A percentile compares a stretch with the other conserved stretches of the same genome.
phyloP scores from a whole-genome alignment of 92 coral and sea anemone genomes.

The Chrysogorgia sp. region DNA sequence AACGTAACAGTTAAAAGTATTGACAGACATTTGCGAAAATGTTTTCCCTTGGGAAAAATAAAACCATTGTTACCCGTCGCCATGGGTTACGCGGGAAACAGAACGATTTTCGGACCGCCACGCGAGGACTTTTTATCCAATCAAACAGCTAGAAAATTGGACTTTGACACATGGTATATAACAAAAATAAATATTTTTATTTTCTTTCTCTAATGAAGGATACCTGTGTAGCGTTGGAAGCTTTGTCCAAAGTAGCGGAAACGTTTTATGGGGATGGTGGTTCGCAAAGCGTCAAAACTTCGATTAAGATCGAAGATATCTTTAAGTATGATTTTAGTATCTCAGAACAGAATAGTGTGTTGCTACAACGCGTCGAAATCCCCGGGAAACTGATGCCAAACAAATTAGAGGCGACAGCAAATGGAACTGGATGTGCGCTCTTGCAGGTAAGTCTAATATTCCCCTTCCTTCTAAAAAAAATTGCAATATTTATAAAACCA shows the following conservation, averaged over 20 bases:
- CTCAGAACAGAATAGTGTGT: conserved; percentile 7
- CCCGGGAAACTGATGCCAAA: conserved; percentile 20
- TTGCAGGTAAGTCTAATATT: conserved; percentile 40
- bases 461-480: too few species aligned
- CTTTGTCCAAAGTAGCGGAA: conserved; percentile 37
- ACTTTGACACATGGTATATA: too few species aligned
- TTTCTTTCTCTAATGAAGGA: conserved; percentile 41
- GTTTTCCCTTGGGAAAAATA: too few species aligned
- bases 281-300: not conserved
- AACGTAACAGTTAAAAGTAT: too few species aligned
- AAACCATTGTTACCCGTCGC: too few species aligned
- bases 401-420: conserved; percentile 8
- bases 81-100: too few species aligned
- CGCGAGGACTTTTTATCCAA: too few species aligned
- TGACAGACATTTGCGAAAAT: too few species aligned
- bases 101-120: too few species aligned
- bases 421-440: conserved; percentile 41
- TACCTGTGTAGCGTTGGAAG: conserved; percentile 47
- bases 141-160: too few species aligned
- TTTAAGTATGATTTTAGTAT: conserved; percentile 24
- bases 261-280: not conserved
- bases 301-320: conserved; percentile 5
- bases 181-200: too few species aligned
- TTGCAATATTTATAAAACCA: too few species aligned
- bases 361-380: conserved; percentile 42